Conservation (phyloP, 2,888 invertebrate genomes). For the Meta bourneti region DNA sequence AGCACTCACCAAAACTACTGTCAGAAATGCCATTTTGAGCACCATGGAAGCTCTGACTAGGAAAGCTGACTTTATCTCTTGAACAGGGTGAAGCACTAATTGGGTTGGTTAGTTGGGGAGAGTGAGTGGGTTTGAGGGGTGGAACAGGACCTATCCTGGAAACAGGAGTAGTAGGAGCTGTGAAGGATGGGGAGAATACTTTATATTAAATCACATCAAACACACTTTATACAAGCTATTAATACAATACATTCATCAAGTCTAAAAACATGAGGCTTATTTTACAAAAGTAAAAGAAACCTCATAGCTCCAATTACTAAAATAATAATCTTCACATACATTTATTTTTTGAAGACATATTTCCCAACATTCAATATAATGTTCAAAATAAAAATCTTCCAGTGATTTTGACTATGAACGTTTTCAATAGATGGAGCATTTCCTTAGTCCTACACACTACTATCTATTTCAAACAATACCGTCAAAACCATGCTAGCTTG, state of each 20-base stretch:
- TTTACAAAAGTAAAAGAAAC: neutral
- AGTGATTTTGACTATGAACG: too few species aligned
- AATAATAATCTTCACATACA: neutral
- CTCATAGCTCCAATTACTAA: neutral
- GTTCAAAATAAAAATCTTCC: too few species aligned
- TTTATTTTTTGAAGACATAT: slow-evolving; percentile 11
- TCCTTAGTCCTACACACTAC: too few species aligned
- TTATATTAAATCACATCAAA: slow-evolving; percentile 27
- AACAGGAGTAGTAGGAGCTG: slow-evolving; percentile 65
- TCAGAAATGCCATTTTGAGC: slow-evolving; percentile 53
- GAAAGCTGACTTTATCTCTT: slow-evolving; percentile 61
- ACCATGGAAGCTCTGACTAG: slow-evolving; percentile 67
- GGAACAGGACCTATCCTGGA: slow-evolving; percentile 65
- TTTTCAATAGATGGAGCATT: too few species aligned
- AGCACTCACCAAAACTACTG: slow-evolving; percentile 57
- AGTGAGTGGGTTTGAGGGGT: slow-evolving; percentile 40
- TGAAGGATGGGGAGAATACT: slow-evolving; percentile 44
- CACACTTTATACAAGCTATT: slow-evolving; percentile 40
- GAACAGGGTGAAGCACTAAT: slow-evolving; percentile 38
- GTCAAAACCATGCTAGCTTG: too few species aligned
- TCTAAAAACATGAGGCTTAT: neutral
- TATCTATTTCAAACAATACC: too few species aligned
- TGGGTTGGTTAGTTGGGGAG: slow-evolving; percentile 66
- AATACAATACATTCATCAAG: neutral
- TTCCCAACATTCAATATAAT: neutral